These are phyloP conservation scores for Eristalis arbustorum DNA, from an alignment of 2,888 invertebrate genomes.

Conservation along the genomic window DNA sequence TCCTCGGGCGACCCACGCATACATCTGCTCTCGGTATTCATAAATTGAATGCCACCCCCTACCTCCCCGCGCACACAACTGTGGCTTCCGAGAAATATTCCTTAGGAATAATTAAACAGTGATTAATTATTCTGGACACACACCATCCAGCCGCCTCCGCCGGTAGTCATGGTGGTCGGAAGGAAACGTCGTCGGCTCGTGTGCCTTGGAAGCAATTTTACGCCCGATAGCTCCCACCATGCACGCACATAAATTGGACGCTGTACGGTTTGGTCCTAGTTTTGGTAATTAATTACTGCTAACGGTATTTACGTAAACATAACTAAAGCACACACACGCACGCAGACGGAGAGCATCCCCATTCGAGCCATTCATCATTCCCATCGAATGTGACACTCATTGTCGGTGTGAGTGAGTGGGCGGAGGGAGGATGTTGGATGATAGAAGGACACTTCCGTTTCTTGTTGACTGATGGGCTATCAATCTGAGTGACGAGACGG, in stretches of 20 bases:
- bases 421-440: not conserved
- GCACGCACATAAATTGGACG: not conserved
- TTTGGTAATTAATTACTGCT: conserved; percentile 67
- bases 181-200: not conserved
- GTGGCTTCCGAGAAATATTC: conserved; percentile 20
- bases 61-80: not conserved
- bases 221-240: not conserved
- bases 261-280: conserved; percentile 29
- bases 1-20: not conserved
- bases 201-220: not conserved
- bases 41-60: not conserved
- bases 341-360: not conserved
- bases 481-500: not conserved
- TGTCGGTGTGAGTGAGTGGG: not conserved
- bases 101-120: conserved; percentile 55
- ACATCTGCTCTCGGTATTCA: not conserved
- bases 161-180: not conserved
- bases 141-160: not conserved
- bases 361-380: conserved; percentile 55
- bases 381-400: conserved; percentile 22
- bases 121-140: conserved; percentile 67
- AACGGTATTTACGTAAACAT: conserved; percentile 58
- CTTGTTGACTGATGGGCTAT: conserved; percentile 10
- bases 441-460: conserved; percentile 1
- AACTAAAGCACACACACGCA: conserved; percentile 8